Conservation (phyloP, 1,140 invertebrate genomes). For the Brachionus sp. region DNA sequence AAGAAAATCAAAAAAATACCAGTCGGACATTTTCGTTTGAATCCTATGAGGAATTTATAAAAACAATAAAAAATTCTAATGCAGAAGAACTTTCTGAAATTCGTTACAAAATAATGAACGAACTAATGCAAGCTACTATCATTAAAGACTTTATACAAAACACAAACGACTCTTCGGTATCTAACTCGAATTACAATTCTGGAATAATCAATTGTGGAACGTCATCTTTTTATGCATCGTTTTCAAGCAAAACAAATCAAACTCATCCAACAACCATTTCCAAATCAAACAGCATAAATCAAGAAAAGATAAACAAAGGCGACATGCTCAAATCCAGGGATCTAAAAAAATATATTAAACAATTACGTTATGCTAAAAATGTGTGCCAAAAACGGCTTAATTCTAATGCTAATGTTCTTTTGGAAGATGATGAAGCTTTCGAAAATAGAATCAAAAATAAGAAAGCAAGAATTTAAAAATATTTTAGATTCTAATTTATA, state of each 20-base stretch:
- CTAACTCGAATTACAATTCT: background rate
- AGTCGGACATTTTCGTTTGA: slow-evolving; percentile 78
- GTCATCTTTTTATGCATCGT: slow-evolving; percentile 43
- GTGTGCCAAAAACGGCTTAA: slow-evolving; percentile 76
- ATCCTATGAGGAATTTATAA: slow-evolving; percentile 81
- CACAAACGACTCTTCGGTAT: slow-evolving; percentile 62
- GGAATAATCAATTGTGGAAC: slow-evolving; percentile 45
- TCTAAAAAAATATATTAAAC: slow-evolving; percentile 66
- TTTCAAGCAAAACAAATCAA: slow-evolving; percentile 50
- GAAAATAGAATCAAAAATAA: slow-evolving; percentile 48
- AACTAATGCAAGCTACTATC: slow-evolving; percentile 87
- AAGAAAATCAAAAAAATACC: slow-evolving; percentile 70
- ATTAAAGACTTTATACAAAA: slow-evolving; percentile 77
- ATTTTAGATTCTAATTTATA: slow-evolving; percentile 29
- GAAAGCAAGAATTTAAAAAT: slow-evolving; percentile 48
- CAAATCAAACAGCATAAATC: slow-evolving; percentile 54
- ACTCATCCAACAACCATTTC: slow-evolving; percentile 54
- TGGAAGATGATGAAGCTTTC: slow-evolving; percentile 56
- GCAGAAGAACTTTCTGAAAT: slow-evolving; percentile 78
- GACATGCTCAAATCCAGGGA: slow-evolving; percentile 62
- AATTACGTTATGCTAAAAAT: slow-evolving; percentile 66
- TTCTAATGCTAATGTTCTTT: slow-evolving; percentile 72
- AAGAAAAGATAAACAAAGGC: slow-evolving; percentile 63
- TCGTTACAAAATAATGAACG: slow-evolving; percentile 79
- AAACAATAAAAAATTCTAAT: slow-evolving; percentile 75